Evolutionary conservation across 2,888 invertebrate species (phyloP), one percentile per base, ranked within the genome.

Genomic region (Miltochrista miniata): DNA sequence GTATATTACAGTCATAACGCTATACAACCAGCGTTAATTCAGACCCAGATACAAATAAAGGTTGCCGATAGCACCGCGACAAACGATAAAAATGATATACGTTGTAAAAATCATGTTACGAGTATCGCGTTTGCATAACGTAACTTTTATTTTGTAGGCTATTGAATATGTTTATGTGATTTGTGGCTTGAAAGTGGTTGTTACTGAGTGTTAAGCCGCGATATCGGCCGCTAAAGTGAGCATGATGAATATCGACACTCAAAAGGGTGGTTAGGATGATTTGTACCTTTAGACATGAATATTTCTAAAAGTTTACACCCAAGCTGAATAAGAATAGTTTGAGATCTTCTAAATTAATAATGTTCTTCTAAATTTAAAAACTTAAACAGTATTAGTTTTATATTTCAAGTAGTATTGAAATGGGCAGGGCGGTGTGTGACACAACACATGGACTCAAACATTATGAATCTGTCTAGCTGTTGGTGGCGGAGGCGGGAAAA

Each of bases 11-110:
- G 59, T 68, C 68, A 64, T 76, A 79, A 77, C 71, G 68, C 72
- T 70, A 75, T 74, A 74, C 72, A 74, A 70, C 66, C 64, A 62
- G 62, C 57, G 60, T 64, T 56, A 51, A 69, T 63, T 63, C 56
- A 57, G 46, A 61, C 45, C 52, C 54, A 66, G 69, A 74, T 73
- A 72, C 73, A 79, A 78, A 81, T 76, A 79, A 79, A 76, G 74
- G 62, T 54, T 43, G 46, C 51, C 48, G 79, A 78, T 80, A 80
- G 75, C 67, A 63, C 56, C 64, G 68, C 59, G 68, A 67, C 65
- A 52, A 68, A 54, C 72, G 65, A 75, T 80, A 79, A 80, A 79
- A 74, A 63, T 73, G 77, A 80, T 79, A 72, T 72, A 72, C 65
- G 70, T 70, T 74, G 68, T 79, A 78, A 80, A 78, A 74, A 74